A percentile compares a stretch with the other conserved stretches of the same genome.
Conservation (phyloP, 2,888 invertebrate genomes). For the Drosophila subquinaria region DNA sequence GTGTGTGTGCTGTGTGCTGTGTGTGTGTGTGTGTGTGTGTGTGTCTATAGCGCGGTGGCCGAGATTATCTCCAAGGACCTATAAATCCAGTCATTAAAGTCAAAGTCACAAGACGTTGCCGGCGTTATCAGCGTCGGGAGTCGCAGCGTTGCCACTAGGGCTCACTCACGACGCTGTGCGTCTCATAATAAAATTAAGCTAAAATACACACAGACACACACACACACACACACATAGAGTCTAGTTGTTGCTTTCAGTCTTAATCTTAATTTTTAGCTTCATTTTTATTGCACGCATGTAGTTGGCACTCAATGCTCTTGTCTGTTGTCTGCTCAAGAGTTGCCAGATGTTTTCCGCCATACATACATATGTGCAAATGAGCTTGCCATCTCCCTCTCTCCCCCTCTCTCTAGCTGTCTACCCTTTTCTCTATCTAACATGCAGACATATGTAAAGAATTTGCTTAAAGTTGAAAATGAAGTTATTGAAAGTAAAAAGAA, state of each 20-base stretch:
- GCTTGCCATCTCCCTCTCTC: not conserved
- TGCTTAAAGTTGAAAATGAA: slow-evolving; percentile 31
- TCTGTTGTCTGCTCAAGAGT: slow-evolving; percentile 53
- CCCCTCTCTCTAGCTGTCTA: not conserved
- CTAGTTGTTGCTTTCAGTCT: slow-evolving; percentile 27
- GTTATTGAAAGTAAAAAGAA: not conserved
- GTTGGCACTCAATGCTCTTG: slow-evolving; percentile 48
- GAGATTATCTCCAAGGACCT: slow-evolving; percentile 85
- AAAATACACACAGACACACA: slow-evolving; percentile 30
- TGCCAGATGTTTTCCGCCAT: slow-evolving; percentile 49
- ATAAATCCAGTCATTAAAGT: slow-evolving; percentile 86
- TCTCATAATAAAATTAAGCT: slow-evolving; percentile 71
- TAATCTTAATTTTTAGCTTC: slow-evolving; percentile 20
- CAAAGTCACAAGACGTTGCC: slow-evolving; percentile 84
- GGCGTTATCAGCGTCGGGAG: slow-evolving; percentile 69
- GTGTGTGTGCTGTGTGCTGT: slow-evolving; percentile 15
- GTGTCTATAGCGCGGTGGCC: slow-evolving; percentile 49
- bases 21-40: slow-evolving; percentile 30
- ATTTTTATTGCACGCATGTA: slow-evolving; percentile 58
- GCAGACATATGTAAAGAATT: slow-evolving; percentile 14
- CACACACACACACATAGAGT: slow-evolving; percentile 17
- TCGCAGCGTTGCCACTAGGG: slow-evolving; percentile 28
- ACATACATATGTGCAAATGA: slow-evolving; percentile 32
- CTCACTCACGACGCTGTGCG: slow-evolving; percentile 30
- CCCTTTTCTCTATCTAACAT: not conserved